phyloP scores from a whole-genome alignment of 2,888 invertebrate species.

The Ellobium chinense region DNA sequence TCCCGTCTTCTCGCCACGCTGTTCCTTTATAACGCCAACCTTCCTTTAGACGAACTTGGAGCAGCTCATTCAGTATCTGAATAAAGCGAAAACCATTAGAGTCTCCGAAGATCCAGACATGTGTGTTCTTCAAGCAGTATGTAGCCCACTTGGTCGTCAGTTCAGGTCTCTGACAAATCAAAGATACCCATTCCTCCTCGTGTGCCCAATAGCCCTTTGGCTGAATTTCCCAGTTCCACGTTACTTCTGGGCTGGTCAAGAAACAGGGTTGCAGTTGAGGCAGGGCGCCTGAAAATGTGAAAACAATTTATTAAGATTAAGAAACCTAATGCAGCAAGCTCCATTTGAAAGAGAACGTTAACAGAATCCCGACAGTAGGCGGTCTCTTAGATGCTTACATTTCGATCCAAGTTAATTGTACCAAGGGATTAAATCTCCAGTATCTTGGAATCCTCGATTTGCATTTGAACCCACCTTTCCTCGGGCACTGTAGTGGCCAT shows the following conservation, averaged over 20 bases:
- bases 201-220: slow-evolving; percentile 27
- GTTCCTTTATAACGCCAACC: too few relatives aligned
- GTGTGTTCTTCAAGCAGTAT: slow-evolving; percentile 17
- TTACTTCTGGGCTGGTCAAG: not conserved
- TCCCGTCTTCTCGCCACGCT: not conserved
- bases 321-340: too few relatives aligned
- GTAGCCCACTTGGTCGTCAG: not conserved
- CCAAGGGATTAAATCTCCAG: too few relatives aligned
- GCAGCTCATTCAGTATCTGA: not conserved
- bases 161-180: not conserved
- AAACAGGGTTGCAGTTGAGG: slow-evolving; percentile 1
- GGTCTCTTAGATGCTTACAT: too few relatives aligned
- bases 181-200: not conserved
- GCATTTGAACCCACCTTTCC: too few relatives aligned
- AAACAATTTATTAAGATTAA: too few relatives aligned
- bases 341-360: too few relatives aligned
- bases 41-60: too few relatives aligned
- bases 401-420: too few relatives aligned
- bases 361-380: too few relatives aligned
- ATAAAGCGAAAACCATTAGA: slow-evolving; percentile 20
- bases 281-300: not conserved
- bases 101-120: slow-evolving; percentile 30
- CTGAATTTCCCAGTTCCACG: not conserved
- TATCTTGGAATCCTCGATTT: too few relatives aligned
- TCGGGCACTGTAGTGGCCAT: too few relatives aligned